Conservation (phyloP, 2,888 invertebrate species). For the Drosophila vallismaia region DNA sequence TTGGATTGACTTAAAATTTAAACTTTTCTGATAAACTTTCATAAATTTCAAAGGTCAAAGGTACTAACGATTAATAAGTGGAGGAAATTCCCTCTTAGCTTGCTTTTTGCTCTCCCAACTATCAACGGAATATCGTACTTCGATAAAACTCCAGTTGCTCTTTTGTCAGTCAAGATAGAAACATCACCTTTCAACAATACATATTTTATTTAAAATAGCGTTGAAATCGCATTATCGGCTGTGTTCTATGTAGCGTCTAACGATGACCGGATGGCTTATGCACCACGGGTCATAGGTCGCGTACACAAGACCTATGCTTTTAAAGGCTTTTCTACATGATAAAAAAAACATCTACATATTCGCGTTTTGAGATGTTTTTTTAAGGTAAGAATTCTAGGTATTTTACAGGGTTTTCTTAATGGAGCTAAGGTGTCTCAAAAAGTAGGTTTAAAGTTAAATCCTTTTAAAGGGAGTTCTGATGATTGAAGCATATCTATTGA, state of each 20-base stretch:
- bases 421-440: not conserved
- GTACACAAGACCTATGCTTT: not conserved
- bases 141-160: not conserved
- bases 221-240: slow-evolving; percentile 5
- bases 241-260: not conserved
- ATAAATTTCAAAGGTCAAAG: not conserved
- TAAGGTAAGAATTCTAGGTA: not conserved
- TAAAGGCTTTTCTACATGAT: slow-evolving; percentile 9
- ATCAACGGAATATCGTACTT: not conserved
- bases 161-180: not conserved
- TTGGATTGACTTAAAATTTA: not conserved
- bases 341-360: no score
- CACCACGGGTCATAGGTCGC: slow-evolving; percentile 4
- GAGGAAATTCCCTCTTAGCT: no score
- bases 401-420: not conserved
- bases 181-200: not conserved
- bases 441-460: not conserved
- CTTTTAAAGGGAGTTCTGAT: not conserved
- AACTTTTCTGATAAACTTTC: not conserved
- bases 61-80: not conserved
- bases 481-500: slow-evolving; percentile 20
- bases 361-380: not conserved
- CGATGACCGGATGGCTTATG: slow-evolving; percentile 17
- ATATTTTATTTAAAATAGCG: not conserved
- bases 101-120: not conserved